A percentile compares a stretch with the other conserved stretches of the same genome.
These are phyloP conservation scores for Stratiomys singularior DNA, from an alignment of 2,888 invertebrate genomes.

Conservation along the genomic window DNA sequence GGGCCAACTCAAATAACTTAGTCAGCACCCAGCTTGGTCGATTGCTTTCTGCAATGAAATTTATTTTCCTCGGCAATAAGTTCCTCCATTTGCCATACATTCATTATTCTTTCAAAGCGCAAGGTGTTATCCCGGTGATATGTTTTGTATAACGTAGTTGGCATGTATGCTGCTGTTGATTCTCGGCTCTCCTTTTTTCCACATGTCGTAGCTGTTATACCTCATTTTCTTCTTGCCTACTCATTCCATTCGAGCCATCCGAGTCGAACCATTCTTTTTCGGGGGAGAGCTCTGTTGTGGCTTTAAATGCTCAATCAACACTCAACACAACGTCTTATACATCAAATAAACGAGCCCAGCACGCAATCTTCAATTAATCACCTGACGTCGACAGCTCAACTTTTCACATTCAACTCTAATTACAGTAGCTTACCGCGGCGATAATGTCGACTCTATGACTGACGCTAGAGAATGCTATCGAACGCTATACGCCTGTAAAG, in stretches of 20 bases:
- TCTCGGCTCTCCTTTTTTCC: neutral
- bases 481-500: slow-evolving; percentile 2
- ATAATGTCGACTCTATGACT: slow-evolving; percentile 38
- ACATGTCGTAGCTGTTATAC: neutral
- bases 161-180: too few relatives aligned
- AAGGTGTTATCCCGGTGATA: neutral
- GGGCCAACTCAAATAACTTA: neutral
- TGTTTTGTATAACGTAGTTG: neutral
- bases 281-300: slow-evolving; percentile 15
- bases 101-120: neutral
- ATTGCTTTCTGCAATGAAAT: slow-evolving; percentile 33
- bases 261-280: slow-evolving; percentile 5
- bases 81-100: neutral
- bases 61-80: slow-evolving; percentile 31
- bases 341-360: slow-evolving; percentile 50
- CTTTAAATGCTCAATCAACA: slow-evolving; percentile 51
- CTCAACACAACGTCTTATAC: slow-evolving; percentile 44
- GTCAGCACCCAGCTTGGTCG: neutral
- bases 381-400: slow-evolving; percentile 50
- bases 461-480: slow-evolving; percentile 24
- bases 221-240: neutral
- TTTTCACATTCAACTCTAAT: slow-evolving; percentile 51
- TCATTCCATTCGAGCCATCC: neutral
- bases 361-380: slow-evolving; percentile 52
- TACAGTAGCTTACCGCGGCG: slow-evolving; percentile 49